phyloP scores from a whole-genome alignment of 2,888 invertebrate genomes.

The Aplocera efformata region DNA sequence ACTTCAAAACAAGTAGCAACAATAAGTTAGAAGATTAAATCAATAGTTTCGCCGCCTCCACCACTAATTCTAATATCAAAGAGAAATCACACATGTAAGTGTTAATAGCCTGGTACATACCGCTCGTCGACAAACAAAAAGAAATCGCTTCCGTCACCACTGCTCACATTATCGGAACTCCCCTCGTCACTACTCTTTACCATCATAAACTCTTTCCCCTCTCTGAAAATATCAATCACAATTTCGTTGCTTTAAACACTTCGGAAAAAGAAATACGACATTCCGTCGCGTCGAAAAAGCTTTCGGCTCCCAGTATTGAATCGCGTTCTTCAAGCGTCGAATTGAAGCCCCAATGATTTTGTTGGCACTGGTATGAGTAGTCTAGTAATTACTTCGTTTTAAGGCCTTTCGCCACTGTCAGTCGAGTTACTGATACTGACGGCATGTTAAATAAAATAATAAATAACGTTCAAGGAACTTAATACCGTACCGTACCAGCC shows the following conservation, averaged over 20 bases:
- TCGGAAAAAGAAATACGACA: background rate
- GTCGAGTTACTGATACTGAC: too few relatives aligned
- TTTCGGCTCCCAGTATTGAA: conserved; percentile 22
- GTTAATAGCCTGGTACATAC: conserved; percentile 62
- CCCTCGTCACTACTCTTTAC: conserved; percentile 70
- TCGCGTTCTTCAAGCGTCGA: conserved; percentile 5
- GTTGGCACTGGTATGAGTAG: too few relatives aligned
- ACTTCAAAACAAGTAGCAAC: too few relatives aligned
- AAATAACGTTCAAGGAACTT: too few relatives aligned
- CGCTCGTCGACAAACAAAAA: conserved; percentile 61
- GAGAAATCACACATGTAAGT: conserved; percentile 24
- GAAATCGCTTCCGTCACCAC: conserved; percentile 59
- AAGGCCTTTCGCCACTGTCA: too few relatives aligned
- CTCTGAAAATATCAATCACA: conserved; percentile 66
- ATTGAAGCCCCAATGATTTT: conserved; percentile 39
- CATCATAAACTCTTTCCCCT: conserved; percentile 60
- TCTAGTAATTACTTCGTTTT: too few relatives aligned
- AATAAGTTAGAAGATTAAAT: conserved; percentile 11
- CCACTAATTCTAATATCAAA: conserved; percentile 11
- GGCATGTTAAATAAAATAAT: too few relatives aligned
- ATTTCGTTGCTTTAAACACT: conserved; percentile 20
- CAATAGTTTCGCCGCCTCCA: conserved; percentile 27
- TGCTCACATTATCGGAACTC: conserved; percentile 51
- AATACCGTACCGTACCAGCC: too few relatives aligned
- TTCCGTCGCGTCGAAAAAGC: conserved; percentile 14